phyloP scores from a whole-genome alignment of 1,140 invertebrate genomes.

The Lethocerus indicus region DNA sequence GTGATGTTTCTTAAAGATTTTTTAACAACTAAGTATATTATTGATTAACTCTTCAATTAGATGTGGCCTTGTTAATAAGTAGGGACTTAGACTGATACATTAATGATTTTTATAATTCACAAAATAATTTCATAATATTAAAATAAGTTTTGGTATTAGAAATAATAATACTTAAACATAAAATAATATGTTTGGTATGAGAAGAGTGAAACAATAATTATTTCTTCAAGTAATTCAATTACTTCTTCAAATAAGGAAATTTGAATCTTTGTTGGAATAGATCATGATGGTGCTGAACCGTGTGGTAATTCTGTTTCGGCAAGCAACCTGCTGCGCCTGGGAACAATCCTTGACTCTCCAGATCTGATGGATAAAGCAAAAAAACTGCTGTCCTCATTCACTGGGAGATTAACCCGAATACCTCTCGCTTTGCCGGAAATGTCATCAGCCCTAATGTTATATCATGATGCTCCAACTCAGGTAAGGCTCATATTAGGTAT shows the following conservation, averaged over 20 bases:
- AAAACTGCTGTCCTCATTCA: constrained; percentile 42
- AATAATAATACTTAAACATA: not conserved
- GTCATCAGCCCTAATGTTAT: constrained; percentile 52
- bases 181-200: not conserved
- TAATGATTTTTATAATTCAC: too few species aligned
- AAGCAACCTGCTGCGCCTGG: constrained; percentile 60
- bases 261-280: constrained; percentile 31
- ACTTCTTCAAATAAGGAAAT: too few species aligned
- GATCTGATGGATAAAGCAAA: constrained; percentile 40
- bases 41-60: too few species aligned
- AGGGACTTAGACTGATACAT: too few species aligned
- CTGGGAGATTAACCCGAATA: constrained; percentile 33
- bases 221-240: too few species aligned
- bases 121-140: too few species aligned
- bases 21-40: too few species aligned
- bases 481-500: constrained; percentile 25
- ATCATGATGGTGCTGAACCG: constrained; percentile 87
- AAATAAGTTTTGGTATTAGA: not conserved
- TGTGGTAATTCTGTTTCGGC: constrained; percentile 80
- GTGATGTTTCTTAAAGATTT: too few species aligned
- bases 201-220: too few species aligned
- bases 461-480: constrained; percentile 44
- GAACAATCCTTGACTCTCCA: constrained; percentile 39
- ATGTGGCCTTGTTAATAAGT: too few species aligned
- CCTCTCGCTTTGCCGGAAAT: constrained; percentile 61